Base-by-base conservation (phyloP, 2,113 vertebrate genomes). In the Tricholaema leucomelas region DNA sequence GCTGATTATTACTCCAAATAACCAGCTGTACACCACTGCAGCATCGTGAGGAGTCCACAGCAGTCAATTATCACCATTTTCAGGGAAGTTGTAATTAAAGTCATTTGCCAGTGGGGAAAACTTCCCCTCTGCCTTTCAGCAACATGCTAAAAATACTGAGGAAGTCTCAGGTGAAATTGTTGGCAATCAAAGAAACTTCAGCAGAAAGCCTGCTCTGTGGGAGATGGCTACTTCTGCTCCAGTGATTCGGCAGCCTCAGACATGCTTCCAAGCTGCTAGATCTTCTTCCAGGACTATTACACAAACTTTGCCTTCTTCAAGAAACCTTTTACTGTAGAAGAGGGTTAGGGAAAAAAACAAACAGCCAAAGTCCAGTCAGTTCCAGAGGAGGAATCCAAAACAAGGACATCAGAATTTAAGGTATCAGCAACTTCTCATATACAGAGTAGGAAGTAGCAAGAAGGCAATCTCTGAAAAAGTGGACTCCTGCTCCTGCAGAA, bases 241-340 rank as follows among this genome's bases (percentile, higher is more conserved):
- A 81, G 71, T 48, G 63, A 81, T 19, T 78, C 75, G 85, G 91
- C 63, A 91, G 75, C 63, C 44, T 79, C 88, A 82, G 59, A 79
- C 38, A 56, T 3, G 5, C 25, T 67, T 67, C 42, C 67, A 74
- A 81, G 28, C 33, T 87, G 67, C 63, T 52, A 8, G 9, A 28
- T 60, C 5, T 27, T 81, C 63, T 79, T 65, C 50, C 67, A 82
- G 38, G 30, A 56, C 12, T 75, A 15, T 33, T 59, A 44, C 1
- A 80, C 31, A 82, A 88, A 69, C 7, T 58, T 67, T 16, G 67
- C 12, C 23, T 36, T 79, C 66, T 56, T 79, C 18, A 56, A 55
- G n/a, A 82, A 70, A 42, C 3, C 7, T 81, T 78, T 81, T 35
- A 24, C 36, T 50, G 8, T 36, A 33, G 66, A 44, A 67, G 31